A percentile compares a stretch with the other conserved stretches of the same genome.
phyloP scores from a whole-genome alignment of 2,113 vertebrate species.

The Vulpes lagopus region DNA sequence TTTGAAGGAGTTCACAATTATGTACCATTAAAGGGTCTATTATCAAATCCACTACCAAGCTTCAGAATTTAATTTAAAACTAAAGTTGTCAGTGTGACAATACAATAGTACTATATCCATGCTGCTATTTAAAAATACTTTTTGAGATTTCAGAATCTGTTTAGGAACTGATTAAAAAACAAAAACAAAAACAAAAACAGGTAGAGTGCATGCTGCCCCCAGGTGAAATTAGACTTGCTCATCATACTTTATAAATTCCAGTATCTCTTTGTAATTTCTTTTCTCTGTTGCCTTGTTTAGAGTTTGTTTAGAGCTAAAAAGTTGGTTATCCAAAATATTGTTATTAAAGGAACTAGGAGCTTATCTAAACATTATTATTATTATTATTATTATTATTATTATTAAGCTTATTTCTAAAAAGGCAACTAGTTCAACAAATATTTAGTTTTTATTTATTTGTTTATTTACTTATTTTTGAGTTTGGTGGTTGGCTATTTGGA shows the following conservation, averaged over 20 bases:
- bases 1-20: not conserved
- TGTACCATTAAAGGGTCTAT: not conserved
- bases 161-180: not conserved
- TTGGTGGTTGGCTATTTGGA: not conserved
- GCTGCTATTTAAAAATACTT: slow-evolving; percentile 5
- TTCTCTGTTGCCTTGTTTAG: not conserved
- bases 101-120: not conserved
- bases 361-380: not conserved
- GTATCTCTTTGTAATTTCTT: not conserved
- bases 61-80: slow-evolving; percentile 32
- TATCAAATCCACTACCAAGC: slow-evolving; percentile 9
- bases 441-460: not conserved
- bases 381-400: not conserved
- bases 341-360: not conserved
- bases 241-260: not conserved
- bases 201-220: not conserved
- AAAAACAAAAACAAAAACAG: not conserved
- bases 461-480: not conserved
- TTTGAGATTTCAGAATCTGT: slow-evolving; percentile 20
- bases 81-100: not conserved
- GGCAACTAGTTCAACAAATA: not conserved
- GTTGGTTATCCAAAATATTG: not conserved
- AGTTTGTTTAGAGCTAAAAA: not conserved
- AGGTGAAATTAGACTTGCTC: not conserved
- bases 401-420: not conserved